Conservation (phyloP, 1,140 invertebrate genomes). For the Eciton burchellii region DNA sequence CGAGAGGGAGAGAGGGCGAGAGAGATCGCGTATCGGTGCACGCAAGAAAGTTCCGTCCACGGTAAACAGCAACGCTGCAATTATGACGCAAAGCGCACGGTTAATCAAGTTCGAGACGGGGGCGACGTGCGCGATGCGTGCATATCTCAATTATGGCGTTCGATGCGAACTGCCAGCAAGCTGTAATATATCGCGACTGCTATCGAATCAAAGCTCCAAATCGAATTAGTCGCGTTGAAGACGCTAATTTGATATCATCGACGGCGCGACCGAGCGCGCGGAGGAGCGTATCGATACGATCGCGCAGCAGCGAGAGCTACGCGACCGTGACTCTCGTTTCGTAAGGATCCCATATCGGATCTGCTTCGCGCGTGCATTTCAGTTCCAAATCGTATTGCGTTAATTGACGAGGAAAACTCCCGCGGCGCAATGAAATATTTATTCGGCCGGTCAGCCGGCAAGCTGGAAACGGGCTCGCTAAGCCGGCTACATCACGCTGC, state of each 20-base stretch:
- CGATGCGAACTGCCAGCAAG: conserved; percentile 45
- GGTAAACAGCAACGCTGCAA: conserved; percentile 6
- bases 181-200: conserved; percentile 47
- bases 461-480: conserved; percentile 45
- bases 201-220: conserved; percentile 54
- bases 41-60: not conserved
- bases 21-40: not conserved
- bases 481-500: too few species aligned
- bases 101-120: conserved; percentile 51
- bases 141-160: conserved; percentile 51
- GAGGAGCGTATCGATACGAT: not conserved
- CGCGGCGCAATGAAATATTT: conserved; percentile 35
- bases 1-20: not conserved
- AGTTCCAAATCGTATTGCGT: conserved; percentile 63
- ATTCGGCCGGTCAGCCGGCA: conserved; percentile 23
- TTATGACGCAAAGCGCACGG: conserved; percentile 5
- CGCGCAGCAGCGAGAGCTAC: not conserved
- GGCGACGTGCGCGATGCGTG: conserved; percentile 28
- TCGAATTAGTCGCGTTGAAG: conserved; percentile 56
- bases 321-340: not conserved
- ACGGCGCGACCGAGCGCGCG: conserved; percentile 14
- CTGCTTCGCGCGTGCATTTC: not conserved
- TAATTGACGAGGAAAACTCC: conserved; percentile 58
- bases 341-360: conserved; percentile 29
- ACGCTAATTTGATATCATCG: conserved; percentile 52